Evolutionary conservation across 2,797 vertebrate genomes (phyloP).

Genomic region (Sciaenops ocellatus): DNA sequence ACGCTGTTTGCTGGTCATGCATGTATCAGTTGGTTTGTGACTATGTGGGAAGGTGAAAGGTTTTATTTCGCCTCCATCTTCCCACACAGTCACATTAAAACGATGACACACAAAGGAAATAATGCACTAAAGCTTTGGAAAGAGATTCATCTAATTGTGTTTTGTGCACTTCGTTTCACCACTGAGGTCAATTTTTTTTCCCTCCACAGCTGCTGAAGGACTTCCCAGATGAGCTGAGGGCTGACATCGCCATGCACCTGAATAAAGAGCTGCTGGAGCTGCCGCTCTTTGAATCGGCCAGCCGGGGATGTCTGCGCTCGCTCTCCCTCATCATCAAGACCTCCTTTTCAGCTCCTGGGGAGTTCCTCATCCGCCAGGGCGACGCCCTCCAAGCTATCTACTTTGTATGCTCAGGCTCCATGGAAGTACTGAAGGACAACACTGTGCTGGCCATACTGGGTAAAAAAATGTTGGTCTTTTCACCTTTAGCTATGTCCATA

Average conservation of each 20-base stretch:
- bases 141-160: not conserved
- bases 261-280: slow-evolving; percentile 97
- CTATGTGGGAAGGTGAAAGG: slow-evolving; percentile 59
- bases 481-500: no score
- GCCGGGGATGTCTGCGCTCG: slow-evolving; percentile 96
- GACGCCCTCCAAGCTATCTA: slow-evolving; percentile 97
- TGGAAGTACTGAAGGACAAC: slow-evolving; percentile 97
- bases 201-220: slow-evolving; percentile 92
- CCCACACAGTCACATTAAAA: slow-evolving; percentile 49
- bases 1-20: slow-evolving; percentile 15
- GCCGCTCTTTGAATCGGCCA: slow-evolving; percentile 95
- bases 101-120: not conserved
- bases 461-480: slow-evolving; percentile 55
- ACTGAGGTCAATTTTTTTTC: not conserved
- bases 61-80: slow-evolving; percentile 51
- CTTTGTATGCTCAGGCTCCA: slow-evolving; percentile 97
- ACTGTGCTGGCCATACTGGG: slow-evolving; percentile 96
- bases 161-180: not conserved
- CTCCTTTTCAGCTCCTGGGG: slow-evolving; percentile 96
- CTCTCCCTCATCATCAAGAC: slow-evolving; percentile 98
- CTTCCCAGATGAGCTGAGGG: slow-evolving; percentile 95
- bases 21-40: slow-evolving; percentile 20
- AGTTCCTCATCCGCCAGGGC: slow-evolving; percentile 96
- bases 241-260: slow-evolving; percentile 97
- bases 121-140: not conserved